phyloP scores from a whole-genome alignment of 53 echinoderm and acorn worm species.

The Echinometra lucunter region DNA sequence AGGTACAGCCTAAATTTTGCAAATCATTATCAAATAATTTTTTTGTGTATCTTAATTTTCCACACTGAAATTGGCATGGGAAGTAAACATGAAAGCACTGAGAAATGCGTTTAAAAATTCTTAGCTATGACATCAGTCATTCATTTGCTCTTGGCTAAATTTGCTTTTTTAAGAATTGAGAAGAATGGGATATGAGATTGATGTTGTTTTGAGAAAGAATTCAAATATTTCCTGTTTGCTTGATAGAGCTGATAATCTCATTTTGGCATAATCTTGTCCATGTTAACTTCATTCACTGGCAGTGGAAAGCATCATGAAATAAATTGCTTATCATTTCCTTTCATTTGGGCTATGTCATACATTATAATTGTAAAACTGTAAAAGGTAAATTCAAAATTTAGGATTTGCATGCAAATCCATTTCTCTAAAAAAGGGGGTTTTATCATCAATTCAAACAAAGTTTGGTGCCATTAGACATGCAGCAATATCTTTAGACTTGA shows the following conservation, averaged over 20 bases:
- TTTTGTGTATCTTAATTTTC: not conserved
- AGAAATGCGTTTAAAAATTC: not conserved
- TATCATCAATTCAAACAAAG: not conserved
- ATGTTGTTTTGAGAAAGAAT: not conserved
- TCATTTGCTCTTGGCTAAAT: not conserved
- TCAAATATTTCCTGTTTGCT: not conserved
- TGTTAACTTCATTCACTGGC: not conserved
- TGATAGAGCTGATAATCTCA: not conserved
- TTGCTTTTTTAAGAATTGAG: not conserved
- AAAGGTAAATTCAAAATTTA: not conserved
- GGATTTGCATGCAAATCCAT: not conserved
- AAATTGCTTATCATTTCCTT: not conserved
- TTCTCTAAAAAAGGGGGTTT: not conserved
- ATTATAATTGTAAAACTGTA: not conserved
- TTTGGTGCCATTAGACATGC: too few species aligned
- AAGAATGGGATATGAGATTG: not conserved
- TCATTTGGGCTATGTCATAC: not conserved
- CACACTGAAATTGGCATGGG: not conserved
- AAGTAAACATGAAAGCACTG: not conserved
- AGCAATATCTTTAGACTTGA: too few species aligned
- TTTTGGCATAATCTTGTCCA: not conserved
- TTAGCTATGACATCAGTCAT: not conserved
- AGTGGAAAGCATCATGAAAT: not conserved
- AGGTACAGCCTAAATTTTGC: slow-evolving; percentile 36
- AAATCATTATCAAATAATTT: slow-evolving; percentile 20